Evolutionary conservation across 2,113 vertebrate genomes (phyloP), one percentile per base, ranked within the genome.

Genomic region (Zosterops pallidus): DNA sequence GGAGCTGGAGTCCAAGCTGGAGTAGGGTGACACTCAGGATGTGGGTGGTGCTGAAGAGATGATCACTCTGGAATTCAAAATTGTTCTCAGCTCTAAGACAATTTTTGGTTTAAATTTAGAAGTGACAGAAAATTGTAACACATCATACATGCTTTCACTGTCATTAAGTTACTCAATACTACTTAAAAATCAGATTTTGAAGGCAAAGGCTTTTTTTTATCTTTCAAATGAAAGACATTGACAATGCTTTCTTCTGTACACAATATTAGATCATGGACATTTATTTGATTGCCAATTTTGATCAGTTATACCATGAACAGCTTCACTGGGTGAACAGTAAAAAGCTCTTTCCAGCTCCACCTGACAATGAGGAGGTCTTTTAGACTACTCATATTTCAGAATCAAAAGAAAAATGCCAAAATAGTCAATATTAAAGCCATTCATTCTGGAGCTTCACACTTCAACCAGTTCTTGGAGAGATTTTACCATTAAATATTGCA

Each of bases 111-210:
- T 72, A 35, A 93, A 94, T 92, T 95, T 92, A 92, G 90, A 94
- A 88, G 59, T 87, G 71, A 78, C 79, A 91, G 81, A 90, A 96
- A 88, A 90, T 92, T 81, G 94, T 95, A 94, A 90, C 82, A 83
- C 84, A 92, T 94, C 78, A 53, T 90, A 79, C 33, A 49, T 59
- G 22, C 63, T 95, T 91, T 90, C 75, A 52, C 59, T 83, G 68
- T 64, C 85, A 86, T 88, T 89, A 80, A 90, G 37, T 84, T 90
- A 56, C 71, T 88, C 76, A 77, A 79, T 82, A 55, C 42, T 84
- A 52, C 62, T 78, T 91, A 42, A 78, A 91, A 94, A 68, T 25
- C 79, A 47, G n/a, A 86, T 71, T 89, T 92, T 76, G 69, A 89
- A 96, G 41, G 46, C 37, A 85, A 94, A 94, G 71, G 28, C 3